Conservation (phyloP, 2,797 vertebrate species). For the Petrocephalus sullivani region DNA sequence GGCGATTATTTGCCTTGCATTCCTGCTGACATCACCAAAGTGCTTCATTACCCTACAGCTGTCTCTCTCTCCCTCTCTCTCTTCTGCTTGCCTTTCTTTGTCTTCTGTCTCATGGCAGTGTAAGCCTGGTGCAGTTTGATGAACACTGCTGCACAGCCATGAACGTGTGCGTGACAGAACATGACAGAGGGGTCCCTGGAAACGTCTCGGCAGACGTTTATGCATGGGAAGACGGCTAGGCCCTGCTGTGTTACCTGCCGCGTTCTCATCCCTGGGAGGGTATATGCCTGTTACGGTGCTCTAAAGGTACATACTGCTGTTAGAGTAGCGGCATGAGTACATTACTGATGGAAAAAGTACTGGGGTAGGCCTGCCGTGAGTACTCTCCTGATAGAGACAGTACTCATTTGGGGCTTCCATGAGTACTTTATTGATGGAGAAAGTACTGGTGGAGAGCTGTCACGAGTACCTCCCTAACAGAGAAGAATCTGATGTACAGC, state of each 20-base stretch:
- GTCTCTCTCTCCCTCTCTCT: background rate
- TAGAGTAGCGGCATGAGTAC: background rate
- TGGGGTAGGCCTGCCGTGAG: background rate
- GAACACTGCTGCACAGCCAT: background rate
- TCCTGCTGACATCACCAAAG: background rate
- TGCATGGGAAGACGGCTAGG: background rate
- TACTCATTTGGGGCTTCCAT: background rate
- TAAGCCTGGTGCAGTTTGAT: background rate
- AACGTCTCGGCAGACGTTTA: background rate
- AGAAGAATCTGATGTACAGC: background rate
- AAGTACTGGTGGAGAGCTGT: background rate
- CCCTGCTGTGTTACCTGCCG: background rate
- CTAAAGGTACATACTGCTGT: background rate
- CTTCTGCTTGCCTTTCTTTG: background rate
- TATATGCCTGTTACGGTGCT: background rate
- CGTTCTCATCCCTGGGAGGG: background rate
- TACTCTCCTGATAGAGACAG: background rate
- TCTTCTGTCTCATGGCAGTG: background rate
- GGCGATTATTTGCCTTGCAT: background rate
- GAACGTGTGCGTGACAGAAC: background rate
- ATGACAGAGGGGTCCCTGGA: background rate
- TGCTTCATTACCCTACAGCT: background rate
- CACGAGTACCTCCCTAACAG: background rate
- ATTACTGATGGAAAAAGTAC: background rate
- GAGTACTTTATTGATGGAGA: background rate